Conservation (phyloP, 2,113 vertebrate genomes). For the Dryoscopus gambensis region DNA sequence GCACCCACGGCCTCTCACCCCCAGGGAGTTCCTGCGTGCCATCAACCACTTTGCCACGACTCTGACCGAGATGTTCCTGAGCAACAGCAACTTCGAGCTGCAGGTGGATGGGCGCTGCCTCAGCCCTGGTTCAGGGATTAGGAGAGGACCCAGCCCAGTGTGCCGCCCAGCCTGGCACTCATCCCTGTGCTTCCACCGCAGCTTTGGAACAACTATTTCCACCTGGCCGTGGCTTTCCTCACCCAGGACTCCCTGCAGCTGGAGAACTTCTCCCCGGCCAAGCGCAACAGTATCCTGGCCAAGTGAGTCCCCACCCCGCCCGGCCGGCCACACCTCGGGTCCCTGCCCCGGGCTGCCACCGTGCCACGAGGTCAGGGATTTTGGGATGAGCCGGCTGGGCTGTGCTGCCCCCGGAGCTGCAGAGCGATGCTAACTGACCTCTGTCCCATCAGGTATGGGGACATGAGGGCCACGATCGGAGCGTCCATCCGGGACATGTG, state of each 20-base stretch:
- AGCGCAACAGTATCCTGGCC: conserved; percentile 33
- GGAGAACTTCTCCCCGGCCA: conserved; percentile 61
- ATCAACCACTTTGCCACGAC: conserved; percentile 50
- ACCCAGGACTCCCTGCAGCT: conserved; percentile 66
- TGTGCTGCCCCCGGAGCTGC: not conserved
- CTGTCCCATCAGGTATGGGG: not conserved
- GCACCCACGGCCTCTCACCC: not conserved
- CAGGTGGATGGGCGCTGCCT: conserved; percentile 1
- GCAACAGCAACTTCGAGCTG: conserved; percentile 37
- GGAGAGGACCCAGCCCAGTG: not conserved
- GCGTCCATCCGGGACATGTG: conserved; percentile 62
- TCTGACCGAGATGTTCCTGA: conserved; percentile 45
- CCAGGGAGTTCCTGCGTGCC: conserved; percentile 55
- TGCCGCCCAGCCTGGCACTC: not conserved
- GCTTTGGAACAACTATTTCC: conserved; percentile 67
- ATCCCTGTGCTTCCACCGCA: not conserved
- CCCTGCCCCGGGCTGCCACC: not conserved
- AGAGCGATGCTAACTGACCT: fast-evolving
- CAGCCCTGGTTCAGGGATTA: fast-evolving
- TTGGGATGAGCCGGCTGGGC: not conserved
- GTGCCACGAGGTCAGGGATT: fast-evolving
- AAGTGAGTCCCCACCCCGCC: not conserved
- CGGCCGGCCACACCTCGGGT: fast-evolving
- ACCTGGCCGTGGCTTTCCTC: conserved; percentile 66
- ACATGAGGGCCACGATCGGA: conserved; percentile 50